Evolutionary conservation across 2,888 invertebrate species (phyloP).

Genomic region (Sepioteuthis lessoniana): DNA sequence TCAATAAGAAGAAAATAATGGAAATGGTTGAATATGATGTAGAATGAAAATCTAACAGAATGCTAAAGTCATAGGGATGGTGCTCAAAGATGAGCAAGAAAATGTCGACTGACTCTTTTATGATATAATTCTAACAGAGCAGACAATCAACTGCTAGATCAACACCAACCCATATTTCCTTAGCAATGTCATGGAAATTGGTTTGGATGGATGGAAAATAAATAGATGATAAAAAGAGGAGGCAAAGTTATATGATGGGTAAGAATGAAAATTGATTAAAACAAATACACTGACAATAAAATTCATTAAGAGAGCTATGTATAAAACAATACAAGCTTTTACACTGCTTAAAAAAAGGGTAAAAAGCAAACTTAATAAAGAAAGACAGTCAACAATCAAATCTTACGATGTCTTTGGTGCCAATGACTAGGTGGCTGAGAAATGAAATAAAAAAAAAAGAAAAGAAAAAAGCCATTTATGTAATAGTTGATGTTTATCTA

Average conservation of each 20-base stretch:
- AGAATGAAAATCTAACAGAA: neutral
- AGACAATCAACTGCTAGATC: neutral
- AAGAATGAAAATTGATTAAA: constrained; percentile 4
- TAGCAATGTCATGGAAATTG: constrained; percentile 25
- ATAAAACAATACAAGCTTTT: neutral
- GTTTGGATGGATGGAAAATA: constrained; percentile 10
- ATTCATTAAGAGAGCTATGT: neutral
- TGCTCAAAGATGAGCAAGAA: neutral
- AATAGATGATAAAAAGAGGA: constrained; percentile 15
- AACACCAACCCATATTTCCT: neutral
- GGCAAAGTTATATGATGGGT: neutral
- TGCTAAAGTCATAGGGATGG: constrained; percentile 35
- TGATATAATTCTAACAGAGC: neutral
- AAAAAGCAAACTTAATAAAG: neutral
- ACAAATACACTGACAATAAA: constrained; percentile 4
- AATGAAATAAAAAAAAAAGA: neutral
- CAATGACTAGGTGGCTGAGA: constrained; percentile 33
- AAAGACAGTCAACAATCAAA: neutral
- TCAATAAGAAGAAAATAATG: neutral
- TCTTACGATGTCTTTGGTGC: neutral
- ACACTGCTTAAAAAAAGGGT: neutral
- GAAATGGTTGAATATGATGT: neutral
- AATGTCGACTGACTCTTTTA: neutral
- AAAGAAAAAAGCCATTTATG: neutral
- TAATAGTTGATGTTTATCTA: neutral